Evolutionary conservation across 2,888 invertebrate genomes (phyloP), one percentile per base, ranked within the genome.

Genomic region (Pseudoips prasinana): DNA sequence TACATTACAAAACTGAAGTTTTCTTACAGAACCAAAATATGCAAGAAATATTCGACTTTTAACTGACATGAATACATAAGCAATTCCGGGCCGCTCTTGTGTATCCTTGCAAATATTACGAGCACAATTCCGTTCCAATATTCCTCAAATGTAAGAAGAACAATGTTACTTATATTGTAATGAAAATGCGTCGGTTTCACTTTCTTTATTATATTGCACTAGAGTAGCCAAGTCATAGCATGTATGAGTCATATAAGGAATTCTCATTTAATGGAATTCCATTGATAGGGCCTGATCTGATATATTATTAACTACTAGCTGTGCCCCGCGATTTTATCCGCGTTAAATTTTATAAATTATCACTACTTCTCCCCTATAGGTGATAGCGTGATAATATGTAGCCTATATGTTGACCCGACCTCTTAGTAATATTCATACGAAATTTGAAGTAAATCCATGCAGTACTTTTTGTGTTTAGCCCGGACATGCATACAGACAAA

Each of bases 101-200:
- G 48, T 58, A 50, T 56, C 42, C 41, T 61, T 55, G 55, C 46
- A 56, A 60, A 55, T 58, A 54, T 62, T 58, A 53, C 46, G 33
- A 46, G 46, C 36, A 57, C 61, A 67, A 72, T 73, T 70, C 59
- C 53, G 43, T 53, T 68, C 49, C 65, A 68, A 74, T 73, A 73
- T 74, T 71, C n/a, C 62, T 63, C 60, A 66, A 67, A 73, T 64
- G 53, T 53, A 51, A 49, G 55, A 65, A 66, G 65, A 72, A 66
- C 73, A 66, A 68, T 45, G 63, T 64, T 68, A 59, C n/a, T n/a
- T n/a, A n/a, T n/a, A 65, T 58, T 53, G 69, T 53, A 61, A 62
- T 68, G 70, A 71, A 72, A 74, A 66, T 64, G 67, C 68, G 69
- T 66, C 47, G 66, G 57, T 65, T 74, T 75, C 74, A 73, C 64